A percentile compares a stretch with the other conserved stretches of the same genome.
These are phyloP conservation scores for Penaeus japonicus DNA, from an alignment of 1,140 invertebrate genomes.

Conservation along the genomic window DNA sequence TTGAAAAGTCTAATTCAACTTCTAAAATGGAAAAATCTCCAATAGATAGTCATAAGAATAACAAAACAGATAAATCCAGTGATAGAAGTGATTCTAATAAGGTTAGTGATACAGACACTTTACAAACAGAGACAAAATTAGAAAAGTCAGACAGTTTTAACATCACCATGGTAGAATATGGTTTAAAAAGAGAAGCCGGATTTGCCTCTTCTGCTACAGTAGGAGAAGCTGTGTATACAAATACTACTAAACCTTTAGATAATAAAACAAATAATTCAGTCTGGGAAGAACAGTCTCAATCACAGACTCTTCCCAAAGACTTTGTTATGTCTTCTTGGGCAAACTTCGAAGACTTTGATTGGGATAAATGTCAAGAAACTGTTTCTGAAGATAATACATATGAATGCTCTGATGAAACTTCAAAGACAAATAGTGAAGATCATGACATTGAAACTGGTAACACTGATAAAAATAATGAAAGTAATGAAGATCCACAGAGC, in stretches of 20 bases:
- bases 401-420: background rate
- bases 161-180: no score
- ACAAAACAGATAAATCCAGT: no score
- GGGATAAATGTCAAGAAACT: background rate
- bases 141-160: no score
- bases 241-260: background rate
- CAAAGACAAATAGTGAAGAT: background rate
- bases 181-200: background rate
- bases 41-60: no score
- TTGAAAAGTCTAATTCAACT: no score
- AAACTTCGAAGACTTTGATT: constrained; percentile 46
- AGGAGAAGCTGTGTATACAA: background rate
- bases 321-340: constrained; percentile 46
- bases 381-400: background rate
- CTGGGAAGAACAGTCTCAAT: constrained; percentile 1
- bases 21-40: no score
- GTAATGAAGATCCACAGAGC: background rate
- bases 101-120: no score
- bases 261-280: no score
- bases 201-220: background rate
- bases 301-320: constrained; percentile 28
- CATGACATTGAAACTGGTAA: background rate
- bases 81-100: no score
- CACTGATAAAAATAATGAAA: background rate
- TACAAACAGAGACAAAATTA: no score